Evolutionary conservation across 2,888 invertebrate genomes (phyloP), one percentile per base, ranked within the genome.

Genomic region (Tachina lurida): DNA sequence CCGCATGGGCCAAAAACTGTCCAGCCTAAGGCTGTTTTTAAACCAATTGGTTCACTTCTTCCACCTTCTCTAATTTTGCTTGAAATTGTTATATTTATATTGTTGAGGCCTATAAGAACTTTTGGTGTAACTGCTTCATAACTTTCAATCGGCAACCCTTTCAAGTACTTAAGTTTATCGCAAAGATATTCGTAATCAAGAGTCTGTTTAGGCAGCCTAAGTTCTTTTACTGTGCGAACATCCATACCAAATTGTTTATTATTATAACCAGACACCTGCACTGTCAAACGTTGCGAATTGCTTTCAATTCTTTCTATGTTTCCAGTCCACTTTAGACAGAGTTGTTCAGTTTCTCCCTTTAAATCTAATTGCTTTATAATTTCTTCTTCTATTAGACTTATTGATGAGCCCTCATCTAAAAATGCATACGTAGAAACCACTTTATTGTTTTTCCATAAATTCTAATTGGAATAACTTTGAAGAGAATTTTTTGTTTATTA

Each of bases 351-450:
- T 70, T 85, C 78, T n/a, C 88, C 87, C 12, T 77, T 43, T 41
- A 80, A 54, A 13, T 76, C 73, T 2, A 87, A 58, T 39, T 79
- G 60, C 1, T 39, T 52, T 12, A 79, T 41, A 17, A 87, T 76
- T 31, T 79, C 81, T 84, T 85, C 84, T 41, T 87, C 87, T 58
- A 87, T 87, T 9, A 87, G 52, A 31, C 86, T 87, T 49, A 87
- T 56, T 22, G 86, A 88, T 22, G 86, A 88, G 47, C 86, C 84
- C 2, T 88, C 87, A 70, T 84, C 84, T 63, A 88, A 73, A 70
- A 88, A 87, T 1, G 87, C 87, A 54, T 74, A 87, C 13, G 85
- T 87, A 52, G 90, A 60, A 22, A 78, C 15, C 1, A 58, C 31
- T 67, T 77, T 77, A 17, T 68, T 74, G 54, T 67, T 78, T 5